These are phyloP conservation scores for Philhelius pedissequus DNA, from an alignment of 2,888 invertebrate genomes.

Conservation along the genomic window DNA sequence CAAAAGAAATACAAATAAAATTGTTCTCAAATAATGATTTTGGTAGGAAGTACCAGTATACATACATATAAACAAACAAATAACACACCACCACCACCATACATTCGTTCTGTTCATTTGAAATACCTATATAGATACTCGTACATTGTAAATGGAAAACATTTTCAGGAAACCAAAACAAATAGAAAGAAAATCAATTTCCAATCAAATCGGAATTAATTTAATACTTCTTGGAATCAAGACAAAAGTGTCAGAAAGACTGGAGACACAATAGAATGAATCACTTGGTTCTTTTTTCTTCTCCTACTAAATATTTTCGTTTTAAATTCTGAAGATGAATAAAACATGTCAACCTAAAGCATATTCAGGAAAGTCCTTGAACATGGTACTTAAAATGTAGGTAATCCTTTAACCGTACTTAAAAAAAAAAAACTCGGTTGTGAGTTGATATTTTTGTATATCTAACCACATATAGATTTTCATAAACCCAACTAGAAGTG, in stretches of 20 bases:
- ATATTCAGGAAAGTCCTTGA: background rate
- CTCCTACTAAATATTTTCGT: background rate
- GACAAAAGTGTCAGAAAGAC: background rate
- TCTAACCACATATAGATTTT: slow-evolving; percentile 8
- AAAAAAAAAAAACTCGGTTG: background rate
- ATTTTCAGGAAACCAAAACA: background rate
- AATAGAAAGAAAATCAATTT: background rate
- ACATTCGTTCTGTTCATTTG: background rate
- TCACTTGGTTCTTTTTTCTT: background rate
- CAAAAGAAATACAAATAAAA: no score
- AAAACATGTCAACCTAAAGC: background rate
- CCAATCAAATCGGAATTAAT: background rate
- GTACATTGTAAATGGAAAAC: background rate
- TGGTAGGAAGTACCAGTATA: no score
- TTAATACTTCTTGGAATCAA: background rate
- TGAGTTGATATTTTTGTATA: slow-evolving; percentile 13
- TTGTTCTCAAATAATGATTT: no score
- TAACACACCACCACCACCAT: no score
- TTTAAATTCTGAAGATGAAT: background rate
- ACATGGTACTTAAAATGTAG: background rate
- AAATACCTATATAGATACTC: no score
- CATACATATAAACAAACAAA: no score
- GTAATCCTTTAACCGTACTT: background rate
- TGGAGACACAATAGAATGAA: background rate
- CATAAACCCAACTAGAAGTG: background rate